phyloP scores from a whole-genome alignment of 2,113 vertebrate species.

The Elanus axillaris region DNA sequence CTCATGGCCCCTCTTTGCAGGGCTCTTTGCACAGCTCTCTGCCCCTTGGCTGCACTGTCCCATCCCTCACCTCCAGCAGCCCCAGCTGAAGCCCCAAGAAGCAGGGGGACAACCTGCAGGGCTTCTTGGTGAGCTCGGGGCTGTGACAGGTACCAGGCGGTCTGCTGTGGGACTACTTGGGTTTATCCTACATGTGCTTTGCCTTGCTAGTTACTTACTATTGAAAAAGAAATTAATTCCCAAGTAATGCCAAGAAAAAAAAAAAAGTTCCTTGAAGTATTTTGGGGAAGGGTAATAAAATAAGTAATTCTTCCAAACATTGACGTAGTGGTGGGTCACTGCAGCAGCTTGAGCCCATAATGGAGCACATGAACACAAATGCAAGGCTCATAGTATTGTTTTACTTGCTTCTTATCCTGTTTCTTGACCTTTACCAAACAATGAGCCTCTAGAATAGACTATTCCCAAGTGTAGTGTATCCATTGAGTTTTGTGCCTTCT shows the following conservation, averaged over 20 bases:
- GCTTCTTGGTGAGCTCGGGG: not conserved
- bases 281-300: not conserved
- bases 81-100: not conserved
- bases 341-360: not conserved
- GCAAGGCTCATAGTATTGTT: not conserved
- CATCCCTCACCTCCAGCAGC: not conserved
- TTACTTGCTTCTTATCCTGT: not conserved
- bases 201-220: not conserved
- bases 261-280: not conserved
- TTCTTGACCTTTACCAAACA: not conserved
- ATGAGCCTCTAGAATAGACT: not conserved
- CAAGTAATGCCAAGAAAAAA: not conserved
- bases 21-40: not conserved
- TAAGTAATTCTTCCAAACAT: not conserved
- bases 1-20: not conserved
- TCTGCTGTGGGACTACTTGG: not conserved
- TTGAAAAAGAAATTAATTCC: not conserved
- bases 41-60: not conserved
- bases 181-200: not conserved
- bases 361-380: not conserved
- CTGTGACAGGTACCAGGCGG: too few species aligned
- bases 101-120: accelerated
- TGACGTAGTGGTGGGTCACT: not conserved
- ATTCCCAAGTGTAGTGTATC: not conserved
- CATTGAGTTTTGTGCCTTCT: not conserved